phyloP scores from a whole-genome alignment of 2,888 invertebrate species.

The Heteromyza rotundicornis region DNA sequence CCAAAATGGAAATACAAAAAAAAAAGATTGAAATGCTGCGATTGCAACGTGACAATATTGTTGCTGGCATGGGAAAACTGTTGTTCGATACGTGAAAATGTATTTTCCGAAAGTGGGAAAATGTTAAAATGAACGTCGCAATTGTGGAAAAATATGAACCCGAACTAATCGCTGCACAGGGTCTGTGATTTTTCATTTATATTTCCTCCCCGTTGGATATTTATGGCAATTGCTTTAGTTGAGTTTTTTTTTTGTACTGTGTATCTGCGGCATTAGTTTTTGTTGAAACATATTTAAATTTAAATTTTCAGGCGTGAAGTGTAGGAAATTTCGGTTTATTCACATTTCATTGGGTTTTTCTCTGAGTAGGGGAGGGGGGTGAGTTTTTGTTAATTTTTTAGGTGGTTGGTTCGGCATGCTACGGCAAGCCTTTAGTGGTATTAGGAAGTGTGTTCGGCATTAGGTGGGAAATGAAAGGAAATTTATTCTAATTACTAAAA shows the following conservation, averaged over 20 bases:
- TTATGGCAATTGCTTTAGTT: neutral
- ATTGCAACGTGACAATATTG: constrained; percentile 8
- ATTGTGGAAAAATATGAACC: neutral
- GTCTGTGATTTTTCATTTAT: neutral
- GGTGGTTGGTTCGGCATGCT: neutral
- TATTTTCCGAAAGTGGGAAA: neutral
- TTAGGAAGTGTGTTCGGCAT: neutral
- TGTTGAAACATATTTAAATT: neutral
- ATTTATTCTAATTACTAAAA: neutral
- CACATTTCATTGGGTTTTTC: constrained; percentile 22
- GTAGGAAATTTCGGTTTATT: constrained; percentile 31
- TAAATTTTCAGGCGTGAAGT: constrained; percentile 6
- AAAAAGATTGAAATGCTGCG: constrained; percentile 1
- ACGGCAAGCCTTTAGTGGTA: neutral
- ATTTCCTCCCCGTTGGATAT: neutral
- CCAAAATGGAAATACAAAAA: no score
- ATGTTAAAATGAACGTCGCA: neutral
- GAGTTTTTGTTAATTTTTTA: neutral
- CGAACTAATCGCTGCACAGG: constrained; percentile 1
- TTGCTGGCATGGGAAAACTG: neutral
- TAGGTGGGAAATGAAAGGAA: neutral
- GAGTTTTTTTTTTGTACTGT: neutral
- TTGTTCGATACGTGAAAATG: neutral
- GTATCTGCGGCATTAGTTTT: neutral
- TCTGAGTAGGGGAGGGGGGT: neutral